phyloP scores from a whole-genome alignment of 2,888 invertebrate species.

The Tipula lateralis region DNA sequence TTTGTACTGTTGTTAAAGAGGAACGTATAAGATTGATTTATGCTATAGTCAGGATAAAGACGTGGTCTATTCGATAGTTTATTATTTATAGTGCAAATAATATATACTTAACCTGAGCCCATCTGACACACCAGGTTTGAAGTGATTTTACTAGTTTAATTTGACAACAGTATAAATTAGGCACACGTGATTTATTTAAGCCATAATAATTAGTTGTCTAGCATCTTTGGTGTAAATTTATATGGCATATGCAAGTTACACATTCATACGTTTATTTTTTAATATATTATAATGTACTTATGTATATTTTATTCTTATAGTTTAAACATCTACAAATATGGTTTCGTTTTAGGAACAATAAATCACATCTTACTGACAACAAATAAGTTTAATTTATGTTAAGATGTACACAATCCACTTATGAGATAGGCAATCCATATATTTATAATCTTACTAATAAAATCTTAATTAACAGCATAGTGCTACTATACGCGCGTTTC shows the following conservation, averaged over 20 bases:
- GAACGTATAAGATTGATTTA: too few species aligned
- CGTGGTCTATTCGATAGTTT: too few species aligned
- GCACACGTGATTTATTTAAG: not conserved
- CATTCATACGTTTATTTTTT: too few species aligned
- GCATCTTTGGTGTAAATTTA: not conserved
- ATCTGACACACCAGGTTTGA: too few species aligned
- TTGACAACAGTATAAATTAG: not conserved
- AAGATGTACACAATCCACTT: not conserved
- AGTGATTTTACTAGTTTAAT: too few species aligned
- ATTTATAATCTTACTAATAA: not conserved
- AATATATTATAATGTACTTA: not conserved
- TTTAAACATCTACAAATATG: not conserved
- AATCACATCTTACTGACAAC: slow-evolving; percentile 2
- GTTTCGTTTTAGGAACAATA: slow-evolving; percentile 8
- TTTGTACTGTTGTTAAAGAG: not conserved
- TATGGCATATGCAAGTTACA: not conserved
- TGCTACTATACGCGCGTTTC: too few species aligned
- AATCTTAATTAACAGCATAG: not conserved
- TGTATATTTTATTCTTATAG: not conserved
- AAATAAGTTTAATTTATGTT: not conserved
- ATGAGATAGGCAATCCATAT: not conserved
- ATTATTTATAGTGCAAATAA: too few species aligned
- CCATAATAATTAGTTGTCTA: not conserved
- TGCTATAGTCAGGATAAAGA: too few species aligned
- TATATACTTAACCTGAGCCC: too few species aligned